Evolutionary conservation across 2,888 invertebrate genomes (phyloP).

Genomic region (Clistopyga incitator): DNA sequence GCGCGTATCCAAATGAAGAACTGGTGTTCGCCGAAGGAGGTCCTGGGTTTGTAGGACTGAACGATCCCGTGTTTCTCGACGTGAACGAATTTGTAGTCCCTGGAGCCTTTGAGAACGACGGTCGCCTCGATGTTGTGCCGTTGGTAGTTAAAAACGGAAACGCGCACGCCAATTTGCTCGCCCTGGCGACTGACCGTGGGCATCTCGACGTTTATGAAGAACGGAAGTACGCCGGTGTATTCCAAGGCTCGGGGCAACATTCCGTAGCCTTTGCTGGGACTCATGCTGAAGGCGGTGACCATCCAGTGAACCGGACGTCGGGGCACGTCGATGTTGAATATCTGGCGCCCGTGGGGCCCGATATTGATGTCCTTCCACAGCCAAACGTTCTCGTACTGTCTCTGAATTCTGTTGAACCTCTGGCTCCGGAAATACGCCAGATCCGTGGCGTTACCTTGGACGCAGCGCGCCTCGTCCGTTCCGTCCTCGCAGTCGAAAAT

Average conservation of each 20-base stretch:
- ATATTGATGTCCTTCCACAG: conserved; percentile 97
- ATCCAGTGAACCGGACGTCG: conserved; percentile 95
- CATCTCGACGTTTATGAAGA: conserved; percentile 98
- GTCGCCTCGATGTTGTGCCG: conserved; percentile 93
- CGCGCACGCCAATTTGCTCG: conserved; percentile 96
- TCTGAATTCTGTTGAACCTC: conserved; percentile 94
- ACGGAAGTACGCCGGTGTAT: conserved; percentile 95
- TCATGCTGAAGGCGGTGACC: conserved; percentile 96
- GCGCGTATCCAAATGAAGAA: conserved; percentile 94
- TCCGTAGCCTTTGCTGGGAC: conserved; percentile 94
- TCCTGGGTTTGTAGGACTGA: conserved; percentile 94
- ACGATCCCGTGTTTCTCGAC: conserved; percentile 94
- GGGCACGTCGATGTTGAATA: conserved; percentile 95
- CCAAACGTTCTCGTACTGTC: conserved; percentile 98
- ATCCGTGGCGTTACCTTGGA: conserved; percentile 88
- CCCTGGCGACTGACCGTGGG: conserved; percentile 93
- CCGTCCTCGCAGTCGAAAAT: conserved; percentile 92
- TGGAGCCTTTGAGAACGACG: conserved; percentile 93
- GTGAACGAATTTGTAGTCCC: conserved; percentile 95
- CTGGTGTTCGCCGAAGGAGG: conserved; percentile 97
- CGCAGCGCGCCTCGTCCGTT: conserved; percentile 93
- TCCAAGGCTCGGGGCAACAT: conserved; percentile 93
- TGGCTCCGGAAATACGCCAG: conserved; percentile 91
- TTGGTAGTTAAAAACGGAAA: conserved; percentile 98
- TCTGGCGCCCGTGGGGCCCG: conserved; percentile 95